phyloP scores from a whole-genome alignment of 2,113 vertebrate species.

The Caranx ignobilis region DNA sequence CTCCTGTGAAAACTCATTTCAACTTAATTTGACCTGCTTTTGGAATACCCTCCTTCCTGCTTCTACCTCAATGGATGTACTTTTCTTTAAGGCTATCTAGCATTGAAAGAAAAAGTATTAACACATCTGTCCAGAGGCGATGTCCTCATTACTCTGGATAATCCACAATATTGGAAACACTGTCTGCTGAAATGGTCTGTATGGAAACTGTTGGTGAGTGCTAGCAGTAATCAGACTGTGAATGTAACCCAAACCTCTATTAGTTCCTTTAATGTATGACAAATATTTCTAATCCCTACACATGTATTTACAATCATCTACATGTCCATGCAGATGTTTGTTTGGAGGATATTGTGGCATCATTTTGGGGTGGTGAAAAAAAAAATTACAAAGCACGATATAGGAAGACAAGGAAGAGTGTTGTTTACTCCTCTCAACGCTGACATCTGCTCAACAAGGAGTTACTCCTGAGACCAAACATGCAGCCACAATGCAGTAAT shows the following conservation, averaged over 20 bases:
- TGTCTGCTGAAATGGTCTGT: no score
- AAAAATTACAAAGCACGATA: no score
- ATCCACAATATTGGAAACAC: background rate
- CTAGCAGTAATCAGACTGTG: background rate
- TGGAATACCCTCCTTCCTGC: background rate
- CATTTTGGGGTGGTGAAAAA: no score
- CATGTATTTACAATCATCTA: no score
- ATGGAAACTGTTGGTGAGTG: background rate
- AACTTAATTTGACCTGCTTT: background rate
- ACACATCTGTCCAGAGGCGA: background rate
- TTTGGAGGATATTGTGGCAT: no score
- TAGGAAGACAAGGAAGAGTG: background rate
- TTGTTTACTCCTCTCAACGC: slow-evolving; percentile 7
- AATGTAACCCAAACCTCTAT: no score
- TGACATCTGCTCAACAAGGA: background rate
- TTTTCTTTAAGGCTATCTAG: background rate
- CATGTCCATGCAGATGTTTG: no score
- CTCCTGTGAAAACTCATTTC: no score
- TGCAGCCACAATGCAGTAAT: background rate
- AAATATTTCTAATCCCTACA: no score
- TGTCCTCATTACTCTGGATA: background rate
- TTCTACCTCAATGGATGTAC: background rate
- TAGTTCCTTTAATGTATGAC: background rate
- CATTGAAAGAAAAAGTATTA: background rate
- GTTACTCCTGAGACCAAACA: background rate